Percentiles rank a stretch among this genome's conserved stretches.
Evolutionary conservation across 1,140 invertebrate species (phyloP).

Genomic region (Drosophila kohkoa): DNA sequence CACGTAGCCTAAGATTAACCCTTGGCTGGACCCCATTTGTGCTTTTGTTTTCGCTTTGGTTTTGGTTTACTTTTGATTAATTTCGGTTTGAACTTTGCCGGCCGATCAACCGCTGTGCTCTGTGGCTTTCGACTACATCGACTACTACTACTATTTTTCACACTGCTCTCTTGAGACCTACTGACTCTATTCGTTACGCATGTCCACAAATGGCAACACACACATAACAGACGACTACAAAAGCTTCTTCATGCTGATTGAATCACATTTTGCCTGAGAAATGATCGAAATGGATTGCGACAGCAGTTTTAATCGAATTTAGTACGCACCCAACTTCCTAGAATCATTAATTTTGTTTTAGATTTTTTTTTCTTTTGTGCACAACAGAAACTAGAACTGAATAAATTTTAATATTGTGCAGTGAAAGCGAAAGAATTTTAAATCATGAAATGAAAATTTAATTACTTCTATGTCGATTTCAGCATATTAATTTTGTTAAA

Average conservation of each 20-base stretch:
- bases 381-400: background rate
- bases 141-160: constrained; percentile 44
- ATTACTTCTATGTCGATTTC: too few species aligned
- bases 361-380: background rate
- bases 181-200: constrained; percentile 48
- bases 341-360: constrained; percentile 35
- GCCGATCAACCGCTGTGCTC: constrained; percentile 24
- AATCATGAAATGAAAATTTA: background rate
- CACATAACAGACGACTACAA: constrained; percentile 3
- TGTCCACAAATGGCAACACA: constrained; percentile 46
- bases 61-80: constrained; percentile 79
- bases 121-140: constrained; percentile 29
- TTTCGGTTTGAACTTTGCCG: constrained; percentile 72
- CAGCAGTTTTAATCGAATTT: constrained; percentile 46
- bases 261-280: constrained; percentile 28
- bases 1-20: constrained; percentile 53
- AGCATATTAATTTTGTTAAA: too few species aligned
- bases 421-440: background rate
- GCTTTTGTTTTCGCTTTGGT: constrained; percentile 46
- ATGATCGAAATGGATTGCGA: constrained; percentile 22
- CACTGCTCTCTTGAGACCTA: constrained; percentile 1
- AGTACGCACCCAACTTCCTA: constrained; percentile 40
- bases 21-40: constrained; percentile 29
- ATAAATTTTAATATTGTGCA: background rate
- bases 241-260: constrained; percentile 41